Percentiles rank a stretch among this genome's conserved stretches.
Evolutionary conservation across 2,888 invertebrate genomes (phyloP).

Genomic region (Bugulina stolonifera): DNA sequence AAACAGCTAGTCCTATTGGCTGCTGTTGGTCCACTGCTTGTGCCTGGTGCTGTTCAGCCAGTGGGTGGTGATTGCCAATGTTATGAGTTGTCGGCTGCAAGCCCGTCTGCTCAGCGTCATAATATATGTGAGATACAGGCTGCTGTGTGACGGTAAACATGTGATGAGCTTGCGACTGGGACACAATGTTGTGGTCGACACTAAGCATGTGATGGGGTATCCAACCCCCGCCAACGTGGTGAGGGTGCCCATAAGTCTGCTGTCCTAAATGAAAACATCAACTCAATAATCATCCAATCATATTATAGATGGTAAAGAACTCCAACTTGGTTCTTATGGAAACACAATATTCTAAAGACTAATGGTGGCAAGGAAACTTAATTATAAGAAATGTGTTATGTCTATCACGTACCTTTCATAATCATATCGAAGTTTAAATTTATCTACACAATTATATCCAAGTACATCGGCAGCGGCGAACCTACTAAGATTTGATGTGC

Average conservation of each 20-base stretch:
- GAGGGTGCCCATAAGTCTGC: conserved; percentile 23
- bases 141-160: conserved; percentile 2
- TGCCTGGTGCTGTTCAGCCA: background rate
- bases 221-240: background rate
- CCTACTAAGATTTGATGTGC: no score
- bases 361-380: no score
- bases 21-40: background rate
- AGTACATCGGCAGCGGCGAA: no score
- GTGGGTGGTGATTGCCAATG: background rate
- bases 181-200: background rate
- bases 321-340: no score
- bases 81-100: background rate
- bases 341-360: no score
- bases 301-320: no score
- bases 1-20: background rate
- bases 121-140: background rate
- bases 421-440: no score
- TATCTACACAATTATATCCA: no score
- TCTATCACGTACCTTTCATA: no score
- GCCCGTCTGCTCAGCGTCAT: background rate
- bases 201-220: conserved; percentile 4
- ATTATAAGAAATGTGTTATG: no score
- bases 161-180: background rate
- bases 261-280: background rate
- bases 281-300: no score